These are phyloP conservation scores for Hydrolagus colliei DNA, from an alignment of 2,797 vertebrate genomes.

Conservation along the genomic window DNA sequence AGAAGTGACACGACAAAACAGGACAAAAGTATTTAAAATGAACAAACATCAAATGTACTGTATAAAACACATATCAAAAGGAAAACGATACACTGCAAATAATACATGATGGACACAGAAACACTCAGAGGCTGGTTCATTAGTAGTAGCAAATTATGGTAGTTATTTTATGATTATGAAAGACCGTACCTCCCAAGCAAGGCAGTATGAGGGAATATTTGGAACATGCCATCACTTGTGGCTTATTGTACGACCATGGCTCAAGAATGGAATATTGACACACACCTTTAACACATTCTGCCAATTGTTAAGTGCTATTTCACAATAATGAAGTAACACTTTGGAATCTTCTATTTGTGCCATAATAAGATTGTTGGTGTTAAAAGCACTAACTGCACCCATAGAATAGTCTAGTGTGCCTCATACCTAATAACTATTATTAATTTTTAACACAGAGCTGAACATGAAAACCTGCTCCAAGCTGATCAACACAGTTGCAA, in stretches of 20 bases:
- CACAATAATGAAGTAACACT: conserved; percentile 4
- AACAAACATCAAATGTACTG: not conserved
- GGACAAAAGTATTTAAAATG: not conserved
- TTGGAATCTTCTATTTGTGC: not conserved
- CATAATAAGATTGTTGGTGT: conserved; percentile 4
- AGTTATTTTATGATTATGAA: not conserved
- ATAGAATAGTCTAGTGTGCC: not conserved
- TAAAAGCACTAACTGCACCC: not conserved
- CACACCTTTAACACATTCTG: conserved; percentile 10
- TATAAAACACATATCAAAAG: not conserved
- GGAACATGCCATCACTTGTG: not conserved
- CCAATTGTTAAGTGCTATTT: conserved; percentile 5
- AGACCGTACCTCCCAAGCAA: not conserved
- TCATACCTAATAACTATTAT: conserved; percentile 15
- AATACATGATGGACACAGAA: not conserved
- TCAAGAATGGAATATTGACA: not conserved
- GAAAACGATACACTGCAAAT: not conserved
- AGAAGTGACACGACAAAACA: not conserved
- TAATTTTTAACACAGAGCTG: not conserved
- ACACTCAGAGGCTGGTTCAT: not conserved
- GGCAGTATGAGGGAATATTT: not conserved
- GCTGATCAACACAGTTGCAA: not conserved
- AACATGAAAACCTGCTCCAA: not conserved
- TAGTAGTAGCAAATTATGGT: not conserved
- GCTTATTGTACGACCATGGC: not conserved